Conservation (phyloP, 2,113 vertebrate genomes). For the Coptodon bakossiorum region DNA sequence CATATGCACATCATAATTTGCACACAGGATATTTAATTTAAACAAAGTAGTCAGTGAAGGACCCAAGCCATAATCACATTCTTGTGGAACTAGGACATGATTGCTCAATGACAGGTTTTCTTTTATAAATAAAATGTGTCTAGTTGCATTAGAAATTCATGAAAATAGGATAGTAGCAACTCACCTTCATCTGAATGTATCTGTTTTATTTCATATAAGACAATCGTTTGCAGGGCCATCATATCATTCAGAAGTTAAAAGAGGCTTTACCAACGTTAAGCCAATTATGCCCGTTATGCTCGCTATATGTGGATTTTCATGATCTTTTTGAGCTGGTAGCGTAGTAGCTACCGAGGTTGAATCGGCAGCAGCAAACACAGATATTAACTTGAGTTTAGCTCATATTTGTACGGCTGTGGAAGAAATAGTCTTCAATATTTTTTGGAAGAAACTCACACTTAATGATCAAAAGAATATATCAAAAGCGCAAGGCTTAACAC, state of each 20-base stretch:
- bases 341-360: neutral
- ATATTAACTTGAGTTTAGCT: neutral
- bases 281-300: neutral
- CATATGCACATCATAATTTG: neutral
- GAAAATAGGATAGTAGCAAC: neutral
- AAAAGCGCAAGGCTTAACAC: neutral
- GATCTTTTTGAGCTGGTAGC: neutral
- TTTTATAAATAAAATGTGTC: neutral
- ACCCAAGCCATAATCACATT: neutral
- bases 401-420: neutral
- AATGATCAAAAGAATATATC: neutral
- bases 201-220: neutral
- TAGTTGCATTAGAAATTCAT: neutral
- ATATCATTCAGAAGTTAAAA: neutral
- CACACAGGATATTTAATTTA: neutral
- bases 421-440: neutral
- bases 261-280: neutral
- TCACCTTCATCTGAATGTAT: conserved; percentile 6
- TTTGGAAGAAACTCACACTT: neutral
- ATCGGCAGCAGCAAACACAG: neutral
- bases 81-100: neutral
- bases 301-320: neutral
- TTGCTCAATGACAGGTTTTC: neutral
- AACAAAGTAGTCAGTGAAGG: neutral
- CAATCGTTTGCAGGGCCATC: neutral